Base-by-base conservation (phyloP, 2,113 vertebrate species). In the Aphelocoma coerulescens region DNA sequence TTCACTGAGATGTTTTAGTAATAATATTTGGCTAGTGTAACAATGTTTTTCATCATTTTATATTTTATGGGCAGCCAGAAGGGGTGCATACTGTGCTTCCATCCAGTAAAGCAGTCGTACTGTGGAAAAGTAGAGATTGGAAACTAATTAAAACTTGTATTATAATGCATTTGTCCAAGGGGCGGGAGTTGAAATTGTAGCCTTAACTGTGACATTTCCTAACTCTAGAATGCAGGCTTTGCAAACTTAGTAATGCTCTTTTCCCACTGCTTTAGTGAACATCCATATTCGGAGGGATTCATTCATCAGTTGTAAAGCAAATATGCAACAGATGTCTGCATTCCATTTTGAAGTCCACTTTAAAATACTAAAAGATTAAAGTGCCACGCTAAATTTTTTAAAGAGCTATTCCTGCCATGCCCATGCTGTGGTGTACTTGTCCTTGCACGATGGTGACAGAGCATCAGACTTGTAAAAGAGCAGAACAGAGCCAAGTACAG, bases 1-100 rank as follows among this genome's bases (percentile, higher is more conserved):
- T 94, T 86, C 83, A 84, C n/a, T 57, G 52, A 91, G 55, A 61
- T 78, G 28, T 54, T 93, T 96, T 68, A 85, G 61, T 85, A 89
- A 93, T 44, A 68, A 72, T 33, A 46, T 76, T 96, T 89, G 76
- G 37, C 7, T 5, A 6, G 11, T 65, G 19, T 48, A 89, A 81
- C 35, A 58, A 79, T 39, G n/a, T 52, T 92, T 92, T 87, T 61
- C 79, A 49, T 81, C 10, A 68, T 82, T 54, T 78, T 81, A 8
- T 52, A 33, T 82, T 87, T 93, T 92, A 71, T 81, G 69, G 58
- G 41, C 26, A 91, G n/a, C 44, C 79, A 96, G 55, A 48, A 59
- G 65, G 19, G 69, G 73, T 59, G 27, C 3, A 7, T 35, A 74
- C 18, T 71, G 44, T 76, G 55, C 51, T 84, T 77, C 72, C 24